These are phyloP conservation scores for Watsonalla binaria DNA, from an alignment of 2,888 invertebrate genomes.

Conservation along the genomic window DNA sequence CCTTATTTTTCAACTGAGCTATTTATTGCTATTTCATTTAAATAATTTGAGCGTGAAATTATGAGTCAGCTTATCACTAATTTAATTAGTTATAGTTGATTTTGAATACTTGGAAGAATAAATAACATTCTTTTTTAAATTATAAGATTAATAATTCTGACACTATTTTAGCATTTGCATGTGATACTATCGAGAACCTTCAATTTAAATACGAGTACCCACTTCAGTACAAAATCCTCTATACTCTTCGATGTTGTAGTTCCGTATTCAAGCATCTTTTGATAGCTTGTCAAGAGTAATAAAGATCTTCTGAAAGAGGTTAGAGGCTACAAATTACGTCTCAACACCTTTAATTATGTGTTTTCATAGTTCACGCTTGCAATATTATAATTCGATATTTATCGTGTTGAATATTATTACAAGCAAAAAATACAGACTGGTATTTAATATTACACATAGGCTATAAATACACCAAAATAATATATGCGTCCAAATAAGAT, in stretches of 20 bases:
- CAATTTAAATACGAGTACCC: not conserved
- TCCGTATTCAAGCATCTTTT: not conserved
- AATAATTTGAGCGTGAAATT: no score
- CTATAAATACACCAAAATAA: not conserved
- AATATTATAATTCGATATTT: not conserved
- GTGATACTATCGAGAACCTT: not conserved
- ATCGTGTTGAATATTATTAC: not conserved
- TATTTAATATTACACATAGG: not conserved
- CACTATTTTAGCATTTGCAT: not conserved
- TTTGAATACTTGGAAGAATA: no score
- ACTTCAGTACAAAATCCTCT: not conserved
- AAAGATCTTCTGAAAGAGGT: no score
- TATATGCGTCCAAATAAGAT: not conserved
- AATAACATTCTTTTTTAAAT: no score
- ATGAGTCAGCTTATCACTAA: no score
- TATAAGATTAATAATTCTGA: no score
- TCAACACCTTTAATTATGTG: no score
- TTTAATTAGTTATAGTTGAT: no score
- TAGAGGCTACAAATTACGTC: no score
- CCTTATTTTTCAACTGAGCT: no score
- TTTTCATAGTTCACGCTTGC: not conserved
- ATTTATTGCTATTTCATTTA: no score
- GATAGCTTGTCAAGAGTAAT: not conserved
- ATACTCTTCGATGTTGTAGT: not conserved
- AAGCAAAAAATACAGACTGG: not conserved